Evolutionary conservation across 2,888 invertebrate species (phyloP).

Genomic region (Zaprionus obscuricornis): DNA sequence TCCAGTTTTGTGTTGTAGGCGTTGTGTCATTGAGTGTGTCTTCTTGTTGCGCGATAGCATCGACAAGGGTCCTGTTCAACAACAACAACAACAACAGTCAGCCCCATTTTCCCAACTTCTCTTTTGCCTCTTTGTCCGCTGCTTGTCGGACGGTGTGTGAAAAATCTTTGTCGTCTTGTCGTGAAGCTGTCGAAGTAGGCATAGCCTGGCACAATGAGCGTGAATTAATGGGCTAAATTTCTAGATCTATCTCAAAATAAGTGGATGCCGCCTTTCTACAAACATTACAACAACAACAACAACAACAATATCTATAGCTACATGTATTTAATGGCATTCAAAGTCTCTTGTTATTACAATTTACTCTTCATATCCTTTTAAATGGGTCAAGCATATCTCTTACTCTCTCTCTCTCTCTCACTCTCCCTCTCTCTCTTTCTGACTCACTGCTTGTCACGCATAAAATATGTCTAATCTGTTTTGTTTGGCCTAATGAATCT

Average conservation of each 20-base stretch:
- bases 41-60: constrained; percentile 66
- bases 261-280: constrained; percentile 5
- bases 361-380: constrained; percentile 17
- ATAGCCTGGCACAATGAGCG: constrained; percentile 62
- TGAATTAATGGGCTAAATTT: constrained; percentile 69
- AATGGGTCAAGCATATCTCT: constrained; percentile 65
- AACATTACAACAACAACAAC: constrained; percentile 1
- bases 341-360: too few species aligned
- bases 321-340: constrained; percentile 53
- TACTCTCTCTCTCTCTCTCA: too few species aligned
- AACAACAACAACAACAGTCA: constrained; percentile 1
- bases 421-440: too few species aligned
- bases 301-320: constrained; percentile 1
- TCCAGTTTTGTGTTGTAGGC: constrained; percentile 39
- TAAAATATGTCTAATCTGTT: constrained; percentile 70
- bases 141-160: too few species aligned
- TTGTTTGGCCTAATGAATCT: constrained; percentile 48
- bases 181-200: constrained; percentile 52
- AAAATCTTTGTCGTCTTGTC: too few species aligned
- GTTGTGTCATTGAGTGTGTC: constrained; percentile 45
- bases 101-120: too few species aligned
- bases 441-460: constrained; percentile 47
- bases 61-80: constrained; percentile 42
- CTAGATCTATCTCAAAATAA: constrained; percentile 56
- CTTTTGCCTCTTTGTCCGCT: too few species aligned